These are phyloP conservation scores for Charaxes varanes DNA, from an alignment of 1,140 invertebrate species.

Conservation along the genomic window DNA sequence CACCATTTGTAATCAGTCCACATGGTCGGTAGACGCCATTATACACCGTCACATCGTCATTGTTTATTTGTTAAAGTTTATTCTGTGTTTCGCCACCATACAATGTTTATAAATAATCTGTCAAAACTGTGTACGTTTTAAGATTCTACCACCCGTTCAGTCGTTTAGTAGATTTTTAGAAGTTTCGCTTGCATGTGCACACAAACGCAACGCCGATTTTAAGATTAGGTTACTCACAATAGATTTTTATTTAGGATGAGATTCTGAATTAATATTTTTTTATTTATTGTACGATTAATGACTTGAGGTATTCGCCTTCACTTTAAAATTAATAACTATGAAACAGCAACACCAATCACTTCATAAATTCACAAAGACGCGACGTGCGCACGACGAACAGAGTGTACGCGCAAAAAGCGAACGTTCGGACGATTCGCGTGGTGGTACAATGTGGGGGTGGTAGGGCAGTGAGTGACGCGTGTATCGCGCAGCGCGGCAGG, in stretches of 20 bases:
- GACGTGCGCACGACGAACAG: not conserved
- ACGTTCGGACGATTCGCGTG: not conserved
- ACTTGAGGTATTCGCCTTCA: too few species aligned
- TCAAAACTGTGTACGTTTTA: not conserved
- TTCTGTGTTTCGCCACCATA: too few species aligned
- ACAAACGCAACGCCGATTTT: constrained; percentile 1
- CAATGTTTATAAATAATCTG: too few species aligned
- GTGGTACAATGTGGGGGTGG: constrained; percentile 14
- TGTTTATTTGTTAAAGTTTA: too few species aligned
- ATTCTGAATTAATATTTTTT: not conserved
- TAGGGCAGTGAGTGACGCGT: constrained; percentile 34
- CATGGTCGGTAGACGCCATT: too few species aligned
- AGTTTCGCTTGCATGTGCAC: constrained; percentile 16
- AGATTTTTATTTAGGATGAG: not conserved
- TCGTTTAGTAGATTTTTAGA: constrained; percentile 13
- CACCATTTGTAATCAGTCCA: too few species aligned
- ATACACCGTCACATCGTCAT: too few species aligned
- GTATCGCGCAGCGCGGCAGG: constrained; percentile 24
- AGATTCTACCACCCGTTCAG: constrained; percentile 18
- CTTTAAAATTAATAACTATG: not conserved
- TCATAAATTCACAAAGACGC: constrained; percentile 1
- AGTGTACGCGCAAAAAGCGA: not conserved
- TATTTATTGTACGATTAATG: not conserved
- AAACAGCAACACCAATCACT: not conserved
- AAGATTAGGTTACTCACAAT: not conserved